phyloP scores from a whole-genome alignment of 30 jellyfish, hydroid and myxozoan genomes.

The Pelagia noctiluca region DNA sequence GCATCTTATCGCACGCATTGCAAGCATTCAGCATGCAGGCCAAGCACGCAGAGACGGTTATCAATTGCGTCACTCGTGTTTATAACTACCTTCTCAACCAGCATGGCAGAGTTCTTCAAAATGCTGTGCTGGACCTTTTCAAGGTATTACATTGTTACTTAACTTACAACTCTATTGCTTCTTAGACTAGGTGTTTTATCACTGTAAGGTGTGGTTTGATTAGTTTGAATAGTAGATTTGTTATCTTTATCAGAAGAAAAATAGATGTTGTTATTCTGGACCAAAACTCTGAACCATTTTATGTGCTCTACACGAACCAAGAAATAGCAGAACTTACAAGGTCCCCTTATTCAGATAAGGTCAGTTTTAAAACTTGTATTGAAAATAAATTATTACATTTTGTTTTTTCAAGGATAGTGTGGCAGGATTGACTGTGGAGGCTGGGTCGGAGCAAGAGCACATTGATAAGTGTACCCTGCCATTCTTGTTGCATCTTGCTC shows the following conservation, averaged over 20 bases:
- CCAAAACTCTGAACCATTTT: too few species aligned
- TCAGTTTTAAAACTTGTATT: too few species aligned
- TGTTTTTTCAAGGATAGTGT: constrained; percentile 74
- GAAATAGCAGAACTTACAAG: background rate
- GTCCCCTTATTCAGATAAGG: too few species aligned
- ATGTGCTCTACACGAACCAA: background rate
- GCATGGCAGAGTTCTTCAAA: constrained; percentile 63
- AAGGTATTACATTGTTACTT: constrained; percentile 45
- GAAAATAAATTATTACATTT: background rate
- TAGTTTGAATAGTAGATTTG: too few species aligned
- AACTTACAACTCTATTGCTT: background rate
- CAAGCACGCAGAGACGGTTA: constrained; percentile 80
- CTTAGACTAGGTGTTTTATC: too few species aligned
- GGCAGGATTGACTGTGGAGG: constrained; percentile 63
- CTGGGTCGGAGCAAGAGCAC: constrained; percentile 77
- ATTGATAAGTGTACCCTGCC: constrained; percentile 88
- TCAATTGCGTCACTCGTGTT: constrained; percentile 79
- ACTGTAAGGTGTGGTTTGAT: too few species aligned
- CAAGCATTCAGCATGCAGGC: constrained; percentile 96
- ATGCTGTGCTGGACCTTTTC: constrained; percentile 72
- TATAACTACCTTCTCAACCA: constrained; percentile 56
- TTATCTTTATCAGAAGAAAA: too few species aligned
- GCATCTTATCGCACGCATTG: constrained; percentile 83
- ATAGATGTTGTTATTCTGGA: too few species aligned
- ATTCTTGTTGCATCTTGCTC: constrained; percentile 79